Conservation (phyloP, 2,113 vertebrate genomes). For the Myocastor coypus region DNA sequence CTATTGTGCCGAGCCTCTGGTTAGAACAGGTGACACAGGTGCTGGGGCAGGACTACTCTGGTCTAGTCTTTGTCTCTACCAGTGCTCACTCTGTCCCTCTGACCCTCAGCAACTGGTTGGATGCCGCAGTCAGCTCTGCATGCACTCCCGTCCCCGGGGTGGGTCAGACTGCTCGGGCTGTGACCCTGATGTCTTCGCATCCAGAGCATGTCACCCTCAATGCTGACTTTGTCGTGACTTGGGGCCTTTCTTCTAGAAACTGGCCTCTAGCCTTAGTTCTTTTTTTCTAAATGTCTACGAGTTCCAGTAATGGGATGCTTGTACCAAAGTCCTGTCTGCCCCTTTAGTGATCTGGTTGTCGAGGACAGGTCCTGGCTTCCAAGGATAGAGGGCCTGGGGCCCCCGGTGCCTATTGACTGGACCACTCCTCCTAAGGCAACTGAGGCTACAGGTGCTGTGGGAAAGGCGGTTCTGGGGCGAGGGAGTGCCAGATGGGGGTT, state of each 20-base stretch:
- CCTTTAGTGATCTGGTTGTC: neutral
- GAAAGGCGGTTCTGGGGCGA: neutral
- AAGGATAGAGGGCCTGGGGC: neutral
- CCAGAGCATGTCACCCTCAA: neutral
- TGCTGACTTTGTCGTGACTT: neutral
- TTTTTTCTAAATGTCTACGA: neutral
- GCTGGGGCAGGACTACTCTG: neutral
- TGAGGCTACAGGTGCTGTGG: neutral
- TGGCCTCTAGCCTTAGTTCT: neutral
- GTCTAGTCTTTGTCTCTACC: neutral
- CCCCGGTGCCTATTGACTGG: neutral
- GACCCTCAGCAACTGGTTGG: no score
- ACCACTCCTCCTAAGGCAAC: fast-evolving
- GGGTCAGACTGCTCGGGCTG: neutral
- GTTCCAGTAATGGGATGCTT: neutral
- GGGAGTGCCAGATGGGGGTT: no score
- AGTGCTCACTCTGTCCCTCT: neutral
- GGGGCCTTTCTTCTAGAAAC: neutral
- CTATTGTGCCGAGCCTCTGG: no score
- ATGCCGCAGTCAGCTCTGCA: neutral
- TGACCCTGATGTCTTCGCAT: neutral
- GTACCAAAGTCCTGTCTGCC: neutral
- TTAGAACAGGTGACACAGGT: neutral
- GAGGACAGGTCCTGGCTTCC: no score
- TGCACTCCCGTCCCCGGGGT: neutral